These are phyloP conservation scores for Chrysoperla carnea DNA, from an alignment of 1,140 invertebrate species.

Conservation along the genomic window DNA sequence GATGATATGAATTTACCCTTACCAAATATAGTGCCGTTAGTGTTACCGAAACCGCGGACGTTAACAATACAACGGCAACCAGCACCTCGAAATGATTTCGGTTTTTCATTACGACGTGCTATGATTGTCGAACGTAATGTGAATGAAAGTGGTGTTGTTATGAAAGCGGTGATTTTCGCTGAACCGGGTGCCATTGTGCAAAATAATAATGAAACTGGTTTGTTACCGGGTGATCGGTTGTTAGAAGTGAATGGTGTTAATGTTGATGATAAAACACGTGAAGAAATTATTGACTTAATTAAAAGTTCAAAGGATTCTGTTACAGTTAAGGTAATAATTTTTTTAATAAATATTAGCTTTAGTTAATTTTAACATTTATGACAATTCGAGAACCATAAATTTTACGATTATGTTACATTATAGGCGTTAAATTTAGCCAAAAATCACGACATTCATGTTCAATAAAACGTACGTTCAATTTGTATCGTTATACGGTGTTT, in stretches of 20 bases:
- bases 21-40: constrained; percentile 55
- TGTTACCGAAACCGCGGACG: constrained; percentile 54
- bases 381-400: no score
- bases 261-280: constrained; percentile 69
- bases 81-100: constrained; percentile 77
- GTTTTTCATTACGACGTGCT: constrained; percentile 80
- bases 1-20: constrained; percentile 60
- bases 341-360: neutral
- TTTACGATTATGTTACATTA: neutral
- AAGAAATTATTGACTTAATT: constrained; percentile 88
- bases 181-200: constrained; percentile 72
- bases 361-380: neutral
- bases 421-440: no score
- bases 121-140: constrained; percentile 49
- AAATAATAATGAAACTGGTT: constrained; percentile 58
- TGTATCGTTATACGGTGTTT: no score
- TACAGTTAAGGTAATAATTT: constrained; percentile 55
- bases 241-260: constrained; percentile 77
- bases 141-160: constrained; percentile 27
- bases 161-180: constrained; percentile 74
- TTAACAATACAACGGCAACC: constrained; percentile 66
- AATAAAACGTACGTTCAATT: no score
- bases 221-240: constrained; percentile 82
- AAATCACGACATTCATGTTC: no score
- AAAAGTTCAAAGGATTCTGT: constrained; percentile 67